Base-by-base conservation (phyloP, 2,113 vertebrate genomes). In the Ranitomeya imitator region DNA sequence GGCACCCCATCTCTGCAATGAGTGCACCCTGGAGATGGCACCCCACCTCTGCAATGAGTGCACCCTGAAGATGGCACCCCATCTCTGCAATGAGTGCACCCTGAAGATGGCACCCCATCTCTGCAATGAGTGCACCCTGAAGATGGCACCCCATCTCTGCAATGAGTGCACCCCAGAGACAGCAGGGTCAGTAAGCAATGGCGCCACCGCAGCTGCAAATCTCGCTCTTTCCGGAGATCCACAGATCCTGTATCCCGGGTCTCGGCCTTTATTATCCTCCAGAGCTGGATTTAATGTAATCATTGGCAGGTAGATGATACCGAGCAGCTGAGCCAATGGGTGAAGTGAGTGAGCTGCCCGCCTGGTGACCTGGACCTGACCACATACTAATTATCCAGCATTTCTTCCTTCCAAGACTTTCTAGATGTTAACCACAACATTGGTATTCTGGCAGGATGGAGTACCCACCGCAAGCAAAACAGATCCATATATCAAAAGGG, bases 381-480 rank as follows among this genome's bases (percentile, higher is more conserved):
- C 82, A 84, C 82, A 84, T 84, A 69, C 63, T 55, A 84, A 84
- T 55, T 84, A 84, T 71, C 82, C n/a, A 54, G 69, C 82, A 69
- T 69, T 18, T 23, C 45, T 16, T 71, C 61, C 67, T 65, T 63
- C 61, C 19, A 52, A 13, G 54, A 55, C 51, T 69, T 69, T 69
- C 63, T 54, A 82, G 80, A 82, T 31, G 31, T 45, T 31, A 21
- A 63, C 80, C 80, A 82, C 80, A 71, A 63, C 7, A 54, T 54
- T 23, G 63, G 59, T 19, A 16, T 54, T 23, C 57, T 23, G 54
- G 21, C 45, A 79, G 54, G 2, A 80, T 14, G 9, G 26, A n/a
- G 16, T 45, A 11, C 80, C 59, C 60, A 37, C 59, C 21, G 80
- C 59, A 82, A 63, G 80, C 79, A 65, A 63, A 65, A 51, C 80